These are phyloP conservation scores for Apotomis betuletana DNA, from an alignment of 2,888 invertebrate genomes.

Conservation along the genomic window DNA sequence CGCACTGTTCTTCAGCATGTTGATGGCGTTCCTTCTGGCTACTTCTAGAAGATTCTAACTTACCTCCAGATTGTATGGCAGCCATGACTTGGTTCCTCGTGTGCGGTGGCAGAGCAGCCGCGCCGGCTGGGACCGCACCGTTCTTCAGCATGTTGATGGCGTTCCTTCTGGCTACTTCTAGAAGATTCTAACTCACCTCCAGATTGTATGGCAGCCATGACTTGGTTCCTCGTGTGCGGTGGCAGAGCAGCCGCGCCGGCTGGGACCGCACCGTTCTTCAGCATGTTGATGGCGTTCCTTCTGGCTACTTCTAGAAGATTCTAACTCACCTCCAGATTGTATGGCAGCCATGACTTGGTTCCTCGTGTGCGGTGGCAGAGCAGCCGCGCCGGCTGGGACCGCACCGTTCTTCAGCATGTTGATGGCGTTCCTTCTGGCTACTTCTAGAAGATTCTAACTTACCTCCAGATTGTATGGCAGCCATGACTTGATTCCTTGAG, in stretches of 20 bases:
- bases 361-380: slow-evolving; percentile 86
- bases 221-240: slow-evolving; percentile 88
- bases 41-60: slow-evolving; percentile 88
- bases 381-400: slow-evolving; percentile 89
- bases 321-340: slow-evolving; percentile 88
- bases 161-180: slow-evolving; percentile 95
- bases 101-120: slow-evolving; percentile 86
- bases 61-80: slow-evolving; percentile 93
- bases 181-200: slow-evolving; percentile 85
- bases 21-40: slow-evolving; percentile 94
- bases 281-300: slow-evolving; percentile 94
- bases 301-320: slow-evolving; percentile 93
- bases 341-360: slow-evolving; percentile 92
- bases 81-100: slow-evolving; percentile 91
- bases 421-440: slow-evolving; percentile 96
- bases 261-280: slow-evolving; percentile 92
- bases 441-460: slow-evolving; percentile 87
- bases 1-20: slow-evolving; percentile 93
- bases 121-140: slow-evolving; percentile 90
- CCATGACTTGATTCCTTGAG: slow-evolving; percentile 90
- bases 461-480: slow-evolving; percentile 94
- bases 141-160: slow-evolving; percentile 95
- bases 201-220: slow-evolving; percentile 93
- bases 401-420: slow-evolving; percentile 94
- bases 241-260: slow-evolving; percentile 87